These are phyloP conservation scores for Vanessa atalanta DNA, from an alignment of 1,140 invertebrate species.

Conservation along the genomic window DNA sequence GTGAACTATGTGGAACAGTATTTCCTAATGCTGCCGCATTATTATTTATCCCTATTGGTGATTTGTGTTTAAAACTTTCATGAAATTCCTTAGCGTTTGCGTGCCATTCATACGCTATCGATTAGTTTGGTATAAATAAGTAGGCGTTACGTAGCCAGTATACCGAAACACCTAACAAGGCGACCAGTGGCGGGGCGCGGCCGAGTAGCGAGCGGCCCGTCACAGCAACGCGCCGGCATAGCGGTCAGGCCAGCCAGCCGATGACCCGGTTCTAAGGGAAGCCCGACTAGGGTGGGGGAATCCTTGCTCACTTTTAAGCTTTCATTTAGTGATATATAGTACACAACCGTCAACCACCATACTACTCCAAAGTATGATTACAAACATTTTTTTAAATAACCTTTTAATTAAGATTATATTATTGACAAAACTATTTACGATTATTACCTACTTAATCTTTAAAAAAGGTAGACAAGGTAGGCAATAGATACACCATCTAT, in stretches of 20 bases:
- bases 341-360: background rate
- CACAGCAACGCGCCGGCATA: constrained; percentile 50
- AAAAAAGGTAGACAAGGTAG: constrained; percentile 34
- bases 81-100: constrained; percentile 46
- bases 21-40: no score
- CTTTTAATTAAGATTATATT: background rate
- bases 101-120: constrained; percentile 48
- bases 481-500: constrained; percentile 28
- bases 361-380: no score
- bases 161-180: constrained; percentile 52
- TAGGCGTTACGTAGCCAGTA: constrained; percentile 53
- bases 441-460: background rate
- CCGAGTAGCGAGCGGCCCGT: constrained; percentile 37
- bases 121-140: constrained; percentile 48
- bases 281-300: constrained; percentile 57
- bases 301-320: constrained; percentile 33
- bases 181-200: constrained; percentile 50
- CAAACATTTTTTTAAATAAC: no score
- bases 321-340: constrained; percentile 19
- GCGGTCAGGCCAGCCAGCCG: constrained; percentile 63
- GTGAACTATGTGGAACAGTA: no score
- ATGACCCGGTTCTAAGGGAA: constrained; percentile 73
- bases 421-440: background rate
- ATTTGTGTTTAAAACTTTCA: constrained; percentile 31
- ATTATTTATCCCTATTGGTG: background rate